Conservation (phyloP, 2,888 invertebrate genomes). For the Drosophila antonietae region DNA sequence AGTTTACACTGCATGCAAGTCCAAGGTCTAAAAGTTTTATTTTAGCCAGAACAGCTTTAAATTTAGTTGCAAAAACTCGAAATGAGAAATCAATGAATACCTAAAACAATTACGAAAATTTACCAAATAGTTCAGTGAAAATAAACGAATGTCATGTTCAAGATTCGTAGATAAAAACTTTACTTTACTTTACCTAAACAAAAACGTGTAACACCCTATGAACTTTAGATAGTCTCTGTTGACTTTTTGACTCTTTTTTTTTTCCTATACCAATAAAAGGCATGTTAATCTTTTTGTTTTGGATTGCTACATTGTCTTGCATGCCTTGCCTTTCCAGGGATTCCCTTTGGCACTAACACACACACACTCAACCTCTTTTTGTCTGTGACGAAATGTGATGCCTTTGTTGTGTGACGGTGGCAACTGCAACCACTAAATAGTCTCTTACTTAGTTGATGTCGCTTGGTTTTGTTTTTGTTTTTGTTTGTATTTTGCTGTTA, state of each 20-base stretch:
- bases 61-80: neutral
- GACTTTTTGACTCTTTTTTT: neutral
- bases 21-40: neutral
- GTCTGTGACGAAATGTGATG: constrained; percentile 63
- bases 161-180: neutral
- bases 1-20: neutral
- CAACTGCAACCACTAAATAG: constrained; percentile 17
- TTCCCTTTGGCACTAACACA: constrained; percentile 16
- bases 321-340: constrained; percentile 16
- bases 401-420: constrained; percentile 52
- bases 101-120: neutral
- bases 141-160: neutral
- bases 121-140: neutral
- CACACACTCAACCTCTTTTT: constrained; percentile 13
- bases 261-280: neutral
- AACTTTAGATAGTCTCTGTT: neutral
- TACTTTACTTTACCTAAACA: neutral
- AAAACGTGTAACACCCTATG: neutral
- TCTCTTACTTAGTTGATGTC: constrained; percentile 14
- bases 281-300: constrained; percentile 9
- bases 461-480: constrained; percentile 19
- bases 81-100: neutral
- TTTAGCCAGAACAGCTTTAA: neutral
- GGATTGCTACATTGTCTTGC: constrained; percentile 13
- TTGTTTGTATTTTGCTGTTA: constrained; percentile 60